phyloP scores from a whole-genome alignment of 2,113 vertebrate species.

The Cryptomyrus ogoouensis region DNA sequence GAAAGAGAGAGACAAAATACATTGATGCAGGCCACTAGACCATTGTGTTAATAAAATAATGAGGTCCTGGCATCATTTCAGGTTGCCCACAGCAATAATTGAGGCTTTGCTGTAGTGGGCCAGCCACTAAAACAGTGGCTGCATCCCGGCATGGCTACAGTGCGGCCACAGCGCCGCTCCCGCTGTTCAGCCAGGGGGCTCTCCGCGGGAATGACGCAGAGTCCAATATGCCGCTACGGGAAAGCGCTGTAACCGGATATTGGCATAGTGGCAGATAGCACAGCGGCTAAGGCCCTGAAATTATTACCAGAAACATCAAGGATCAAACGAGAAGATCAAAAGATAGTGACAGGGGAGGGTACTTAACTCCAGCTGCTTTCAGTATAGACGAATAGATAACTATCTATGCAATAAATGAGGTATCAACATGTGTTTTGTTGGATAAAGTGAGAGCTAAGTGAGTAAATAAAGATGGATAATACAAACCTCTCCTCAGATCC shows the following conservation, averaged over 20 bases:
- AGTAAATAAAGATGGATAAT: neutral
- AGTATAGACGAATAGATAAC: neutral
- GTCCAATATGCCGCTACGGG: neutral
- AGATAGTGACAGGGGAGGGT: neutral
- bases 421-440: neutral
- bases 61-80: constrained; percentile 2
- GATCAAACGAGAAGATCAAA: neutral
- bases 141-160: neutral
- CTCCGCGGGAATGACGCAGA: neutral
- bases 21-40: constrained; percentile 38
- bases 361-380: neutral
- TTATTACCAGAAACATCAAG: neutral
- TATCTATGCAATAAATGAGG: neutral
- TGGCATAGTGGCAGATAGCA: neutral
- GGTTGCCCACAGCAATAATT: neutral
- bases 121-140: neutral
- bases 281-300: neutral
- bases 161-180: neutral
- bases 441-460: neutral
- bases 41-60: constrained; percentile 33
- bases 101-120: neutral
- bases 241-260: neutral
- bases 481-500: neutral
- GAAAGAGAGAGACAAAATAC: constrained; percentile 9
- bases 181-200: neutral